Percentiles rank a stretch among this genome's conserved stretches.
These are phyloP conservation scores for Rhopilema esculentum DNA, from an alignment of 30 jellyfish, hydroid and myxozoan species.

Conservation along the genomic window DNA sequence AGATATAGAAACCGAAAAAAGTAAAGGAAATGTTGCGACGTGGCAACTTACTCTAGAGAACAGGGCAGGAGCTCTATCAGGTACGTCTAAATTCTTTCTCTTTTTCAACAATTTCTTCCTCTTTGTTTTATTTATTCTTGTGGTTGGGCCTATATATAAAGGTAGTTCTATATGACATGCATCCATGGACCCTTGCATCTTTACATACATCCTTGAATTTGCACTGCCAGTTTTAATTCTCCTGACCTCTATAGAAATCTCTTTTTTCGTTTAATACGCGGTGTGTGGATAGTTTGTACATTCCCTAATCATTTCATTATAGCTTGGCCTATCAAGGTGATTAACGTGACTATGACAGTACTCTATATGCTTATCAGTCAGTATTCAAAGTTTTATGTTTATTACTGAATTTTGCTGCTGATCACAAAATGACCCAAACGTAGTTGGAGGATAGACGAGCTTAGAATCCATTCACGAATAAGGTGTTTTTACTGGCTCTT, in stretches of 20 bases:
- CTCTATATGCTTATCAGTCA: no score
- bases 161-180: no score
- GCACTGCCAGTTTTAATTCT: no score
- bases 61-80: constrained; percentile 92
- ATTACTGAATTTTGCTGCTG: background rate
- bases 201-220: no score
- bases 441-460: background rate
- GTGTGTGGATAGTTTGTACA: no score
- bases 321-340: background rate
- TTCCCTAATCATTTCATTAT: no score
- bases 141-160: no score
- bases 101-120: background rate
- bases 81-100: constrained; percentile 58
- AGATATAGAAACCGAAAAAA: constrained; percentile 78
- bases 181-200: no score
- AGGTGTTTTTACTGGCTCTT: background rate
- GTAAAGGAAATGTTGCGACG: constrained; percentile 78
- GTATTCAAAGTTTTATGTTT: background rate
- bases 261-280: no score
- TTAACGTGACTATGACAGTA: background rate
- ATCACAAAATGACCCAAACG: background rate
- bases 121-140: background rate
- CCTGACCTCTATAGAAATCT: no score
- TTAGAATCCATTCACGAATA: background rate
- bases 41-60: constrained; percentile 84